Evolutionary conservation across 2,888 invertebrate species (phyloP).

Genomic region (Nymphalis c-album): DNA sequence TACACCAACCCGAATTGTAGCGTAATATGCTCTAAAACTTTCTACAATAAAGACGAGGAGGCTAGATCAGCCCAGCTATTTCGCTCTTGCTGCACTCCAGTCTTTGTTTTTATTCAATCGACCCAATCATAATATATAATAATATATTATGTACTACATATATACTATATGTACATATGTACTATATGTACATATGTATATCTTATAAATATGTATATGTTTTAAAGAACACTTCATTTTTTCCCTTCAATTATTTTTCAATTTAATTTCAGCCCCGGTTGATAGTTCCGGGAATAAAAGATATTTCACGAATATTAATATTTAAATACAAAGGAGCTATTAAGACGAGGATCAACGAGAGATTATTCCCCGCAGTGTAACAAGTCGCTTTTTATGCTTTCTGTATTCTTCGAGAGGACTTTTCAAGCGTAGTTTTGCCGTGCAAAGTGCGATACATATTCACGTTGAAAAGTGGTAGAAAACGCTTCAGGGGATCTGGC

Average conservation of each 20-base stretch:
- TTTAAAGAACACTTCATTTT: not conserved
- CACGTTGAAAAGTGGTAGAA: slow-evolving; percentile 27
- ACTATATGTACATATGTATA: too few species aligned
- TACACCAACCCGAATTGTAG: too few species aligned
- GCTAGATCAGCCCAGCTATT: too few species aligned
- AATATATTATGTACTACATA: too few species aligned
- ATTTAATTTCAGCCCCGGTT: slow-evolving; percentile 58
- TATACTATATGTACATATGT: too few species aligned
- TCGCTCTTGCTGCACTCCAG: too few species aligned
- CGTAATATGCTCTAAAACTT: too few species aligned
- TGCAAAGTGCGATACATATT: slow-evolving; percentile 21
- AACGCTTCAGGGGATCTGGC: slow-evolving; percentile 26
- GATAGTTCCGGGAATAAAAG: slow-evolving; percentile 49
- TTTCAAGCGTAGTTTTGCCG: slow-evolving; percentile 19
- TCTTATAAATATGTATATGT: not conserved
- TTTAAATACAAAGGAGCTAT: slow-evolving; percentile 62
- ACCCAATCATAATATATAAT: not conserved
- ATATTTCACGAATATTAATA: slow-evolving; percentile 58
- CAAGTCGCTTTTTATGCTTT: slow-evolving; percentile 46
- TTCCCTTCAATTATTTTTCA: slow-evolving; percentile 57
- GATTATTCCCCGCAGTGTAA: slow-evolving; percentile 49
- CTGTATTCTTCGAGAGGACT: slow-evolving; percentile 29
- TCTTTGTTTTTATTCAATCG: too few species aligned
- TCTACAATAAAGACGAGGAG: too few species aligned
- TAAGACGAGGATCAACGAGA: slow-evolving; percentile 52